Evolutionary conservation across 2,113 vertebrate genomes (phyloP), one percentile per base, ranked within the genome.

Genomic region (Oplegnathus fasciatus): DNA sequence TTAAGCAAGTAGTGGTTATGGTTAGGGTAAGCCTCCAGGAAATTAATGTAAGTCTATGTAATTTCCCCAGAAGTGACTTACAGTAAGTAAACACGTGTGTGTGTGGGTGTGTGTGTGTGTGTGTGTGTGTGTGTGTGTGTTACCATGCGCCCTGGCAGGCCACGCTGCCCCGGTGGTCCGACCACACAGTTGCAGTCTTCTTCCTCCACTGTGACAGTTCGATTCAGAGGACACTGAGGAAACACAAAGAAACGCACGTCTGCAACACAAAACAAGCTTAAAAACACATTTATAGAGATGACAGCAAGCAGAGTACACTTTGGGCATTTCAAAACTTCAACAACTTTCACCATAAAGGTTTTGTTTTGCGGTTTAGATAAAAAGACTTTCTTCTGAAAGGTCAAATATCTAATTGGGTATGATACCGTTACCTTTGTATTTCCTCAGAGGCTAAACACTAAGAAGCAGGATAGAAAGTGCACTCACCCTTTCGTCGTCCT

Each of bases 401-500:
- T 48, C 18, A 37, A 24, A 1, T 15, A 44, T 61, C 11, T 32
- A 24, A 18, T 44, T 8, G 9, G 6, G 6, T 32, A 5, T 9
- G 5, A 26, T 9, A 8, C 71, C 18, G 11, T 42, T 37, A 30
- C n/a, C 2, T 22, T 58, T 57, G 24, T 20, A 22, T n/a, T 20
- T 2, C 7, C 54, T 42, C 44, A 15, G 71, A 15, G 32, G 32
- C 0, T 42, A 62, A 72, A 81, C 52, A 15, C 15, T 20, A 20
- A 18, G 22, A 58, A 48, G 50, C 37, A 54, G 3, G 6, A 44
- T 15, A 5, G 32, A 68, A 61, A n/a, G 7, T 15, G 28, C n/a
- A 93, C 96, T 93, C 84, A 96, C 96, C 95, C 96, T 94, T 37
- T 95, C 94, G 87, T 96, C 96, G 82, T 96, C 93, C 96, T 96